Conservation (phyloP, 1,140 invertebrate species). For the Lutraria rhynchaena region DNA sequence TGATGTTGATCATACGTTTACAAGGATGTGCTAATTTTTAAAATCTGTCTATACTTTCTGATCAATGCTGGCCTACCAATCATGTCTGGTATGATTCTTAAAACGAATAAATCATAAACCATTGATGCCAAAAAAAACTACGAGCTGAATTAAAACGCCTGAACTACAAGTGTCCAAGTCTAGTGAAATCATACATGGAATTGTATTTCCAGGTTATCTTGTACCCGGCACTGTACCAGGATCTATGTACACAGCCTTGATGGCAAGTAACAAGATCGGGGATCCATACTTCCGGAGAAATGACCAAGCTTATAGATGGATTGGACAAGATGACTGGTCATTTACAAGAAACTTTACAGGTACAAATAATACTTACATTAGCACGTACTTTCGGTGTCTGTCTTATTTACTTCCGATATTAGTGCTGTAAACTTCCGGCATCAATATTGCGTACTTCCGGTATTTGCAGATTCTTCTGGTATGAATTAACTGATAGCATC, state of each 20-base stretch:
- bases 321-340: slow-evolving; percentile 90
- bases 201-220: background rate
- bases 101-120: background rate
- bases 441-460: no score
- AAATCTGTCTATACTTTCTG: background rate
- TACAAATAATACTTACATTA: no score
- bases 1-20: no score
- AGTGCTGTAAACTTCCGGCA: no score
- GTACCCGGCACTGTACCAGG: slow-evolving; percentile 87
- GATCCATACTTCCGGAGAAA: slow-evolving; percentile 90
- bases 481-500: no score
- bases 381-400: no score
- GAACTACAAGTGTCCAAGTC: background rate
- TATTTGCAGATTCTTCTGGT: no score
- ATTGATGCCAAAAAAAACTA: background rate
- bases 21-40: background rate
- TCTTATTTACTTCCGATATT: no score
- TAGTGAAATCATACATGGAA: background rate
- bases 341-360: slow-evolving; percentile 84
- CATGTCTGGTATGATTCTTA: background rate
- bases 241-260: slow-evolving; percentile 92
- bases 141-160: background rate
- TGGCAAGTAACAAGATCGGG: slow-evolving; percentile 85
- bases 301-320: slow-evolving; percentile 91
- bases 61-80: background rate